Evolutionary conservation across 2,113 vertebrate species (phyloP).

Genomic region (Hoplias malabaricus): DNA sequence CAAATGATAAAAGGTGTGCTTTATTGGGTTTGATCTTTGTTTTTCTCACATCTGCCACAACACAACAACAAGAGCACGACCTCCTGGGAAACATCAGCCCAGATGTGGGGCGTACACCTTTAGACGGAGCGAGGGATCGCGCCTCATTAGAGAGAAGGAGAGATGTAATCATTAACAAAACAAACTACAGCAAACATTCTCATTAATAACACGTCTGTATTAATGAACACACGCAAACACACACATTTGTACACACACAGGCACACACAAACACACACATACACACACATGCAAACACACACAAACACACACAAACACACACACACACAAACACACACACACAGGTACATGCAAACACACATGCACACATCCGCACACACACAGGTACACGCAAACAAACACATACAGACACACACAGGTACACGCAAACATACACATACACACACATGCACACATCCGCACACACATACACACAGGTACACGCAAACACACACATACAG

Average conservation of each 20-base stretch:
- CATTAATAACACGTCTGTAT: neutral
- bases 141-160: neutral
- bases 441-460: too few species aligned
- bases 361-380: too few species aligned
- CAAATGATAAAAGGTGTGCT: neutral
- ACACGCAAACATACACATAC: too few species aligned
- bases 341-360: too few species aligned
- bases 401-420: too few species aligned
- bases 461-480: too few species aligned
- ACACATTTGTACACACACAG: too few species aligned
- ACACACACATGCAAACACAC: neutral
- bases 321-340: too few species aligned
- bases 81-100: neutral
- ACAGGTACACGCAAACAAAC: too few species aligned
- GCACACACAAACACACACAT: too few species aligned
- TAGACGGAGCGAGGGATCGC: neutral
- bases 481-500: too few species aligned
- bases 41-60: neutral
- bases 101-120: neutral
- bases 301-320: neutral
- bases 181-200: neutral
- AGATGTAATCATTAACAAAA: neutral
- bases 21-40: neutral
- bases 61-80: neutral
- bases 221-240: too few species aligned